phyloP scores from a whole-genome alignment of 2,113 vertebrate species.

The Atrichornis clamosus region DNA sequence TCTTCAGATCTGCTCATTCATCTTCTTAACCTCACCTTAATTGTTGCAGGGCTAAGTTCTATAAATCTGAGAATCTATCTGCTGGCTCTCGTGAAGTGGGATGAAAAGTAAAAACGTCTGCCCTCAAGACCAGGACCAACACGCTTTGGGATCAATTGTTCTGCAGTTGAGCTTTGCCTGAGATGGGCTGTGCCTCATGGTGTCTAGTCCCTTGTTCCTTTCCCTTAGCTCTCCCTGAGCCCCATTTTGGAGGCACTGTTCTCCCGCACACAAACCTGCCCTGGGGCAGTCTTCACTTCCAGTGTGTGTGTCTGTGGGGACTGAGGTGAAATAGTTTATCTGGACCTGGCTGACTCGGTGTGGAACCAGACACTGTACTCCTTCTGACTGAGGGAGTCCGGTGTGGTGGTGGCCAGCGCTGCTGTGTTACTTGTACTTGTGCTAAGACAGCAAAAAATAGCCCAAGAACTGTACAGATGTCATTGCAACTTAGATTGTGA shows the following conservation, averaged over 20 bases:
- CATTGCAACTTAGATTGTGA: background rate
- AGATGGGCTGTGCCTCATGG: accelerated
- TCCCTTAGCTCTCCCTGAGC: too few relatives aligned
- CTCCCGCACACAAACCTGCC: background rate
- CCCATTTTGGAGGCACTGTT: background rate
- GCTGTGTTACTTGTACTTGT: background rate
- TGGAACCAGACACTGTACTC: background rate
- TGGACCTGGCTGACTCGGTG: background rate
- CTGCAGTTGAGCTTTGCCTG: background rate
- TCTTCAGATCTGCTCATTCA: background rate
- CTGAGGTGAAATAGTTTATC: background rate
- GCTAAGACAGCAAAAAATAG: background rate
- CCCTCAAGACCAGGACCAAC: background rate
- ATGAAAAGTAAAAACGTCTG: background rate
- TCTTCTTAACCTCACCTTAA: background rate
- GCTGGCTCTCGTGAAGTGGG: accelerated
- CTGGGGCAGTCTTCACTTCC: background rate
- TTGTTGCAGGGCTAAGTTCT: background rate
- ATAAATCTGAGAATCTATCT: background rate
- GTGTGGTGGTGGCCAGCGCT: background rate
- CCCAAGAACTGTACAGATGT: background rate
- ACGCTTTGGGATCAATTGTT: background rate
- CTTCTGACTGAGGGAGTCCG: background rate
- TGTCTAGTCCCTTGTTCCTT: background rate
- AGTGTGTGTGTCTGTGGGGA: accelerated